These are phyloP conservation scores for Alces alces DNA, from an alignment of 2,113 vertebrate species.

Conservation along the genomic window DNA sequence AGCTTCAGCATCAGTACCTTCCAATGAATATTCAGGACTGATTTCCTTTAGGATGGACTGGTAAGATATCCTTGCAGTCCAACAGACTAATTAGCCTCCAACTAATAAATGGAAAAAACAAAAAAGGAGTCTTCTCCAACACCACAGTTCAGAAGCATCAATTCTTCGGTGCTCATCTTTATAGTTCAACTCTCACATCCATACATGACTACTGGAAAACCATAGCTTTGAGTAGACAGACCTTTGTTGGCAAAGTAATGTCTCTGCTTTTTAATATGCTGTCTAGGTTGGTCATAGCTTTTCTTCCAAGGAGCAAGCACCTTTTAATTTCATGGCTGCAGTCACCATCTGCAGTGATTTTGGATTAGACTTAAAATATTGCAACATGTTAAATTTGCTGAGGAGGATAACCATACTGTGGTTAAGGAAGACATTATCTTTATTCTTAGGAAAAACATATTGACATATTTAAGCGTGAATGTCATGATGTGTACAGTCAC, in stretches of 20 bases:
- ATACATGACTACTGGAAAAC: background rate
- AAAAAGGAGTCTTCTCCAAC: background rate
- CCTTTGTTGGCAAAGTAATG: background rate
- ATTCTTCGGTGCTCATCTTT: background rate
- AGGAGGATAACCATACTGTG: background rate
- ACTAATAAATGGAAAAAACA: no score
- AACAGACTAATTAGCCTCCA: background rate
- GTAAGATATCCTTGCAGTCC: background rate
- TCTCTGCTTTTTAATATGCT: background rate
- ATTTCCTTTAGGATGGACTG: background rate
- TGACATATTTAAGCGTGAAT: background rate
- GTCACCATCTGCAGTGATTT: background rate
- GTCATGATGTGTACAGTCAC: background rate
- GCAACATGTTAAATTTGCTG: background rate
- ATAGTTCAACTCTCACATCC: background rate
- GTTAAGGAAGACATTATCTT: background rate
- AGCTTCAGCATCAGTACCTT: background rate
- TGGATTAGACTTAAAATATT: background rate
- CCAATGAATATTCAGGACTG: background rate
- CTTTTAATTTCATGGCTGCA: background rate
- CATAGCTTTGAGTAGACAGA: background rate
- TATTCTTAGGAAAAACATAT: background rate
- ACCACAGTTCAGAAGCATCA: background rate
- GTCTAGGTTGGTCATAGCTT: background rate
- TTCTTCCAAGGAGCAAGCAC: background rate